Base-by-base conservation (phyloP, 2,888 invertebrate genomes). In the Tricholauxania praeusta region DNA sequence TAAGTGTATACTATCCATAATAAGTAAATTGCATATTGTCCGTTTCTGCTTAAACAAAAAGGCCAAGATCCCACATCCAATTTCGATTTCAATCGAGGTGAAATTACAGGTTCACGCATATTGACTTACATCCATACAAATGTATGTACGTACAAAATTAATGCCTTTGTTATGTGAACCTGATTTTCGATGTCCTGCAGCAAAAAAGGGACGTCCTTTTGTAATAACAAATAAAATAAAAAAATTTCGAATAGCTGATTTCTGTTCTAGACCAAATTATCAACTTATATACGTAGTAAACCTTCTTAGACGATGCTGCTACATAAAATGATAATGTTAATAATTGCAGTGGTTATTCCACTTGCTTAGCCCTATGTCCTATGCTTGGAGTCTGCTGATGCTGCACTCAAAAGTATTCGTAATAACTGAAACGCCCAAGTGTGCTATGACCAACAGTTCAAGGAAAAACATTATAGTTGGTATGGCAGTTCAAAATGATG, bases 61-160 rank as follows among this genome's bases (percentile, higher is more conserved):
- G 10, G 62, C 48, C 17, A 17, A 49, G 28, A 28, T 28, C 4
- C 0, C 4, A 28, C 28, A 4, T 28, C 28, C 17, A 51, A 64
- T 51, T 64, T 64, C 52, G 64, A 64, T 64, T 64, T 64, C n/a
- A 19, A 64, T 64, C 64, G 64, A n/a, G 14, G 52, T 15, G 12
- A 64, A 64, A 52, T 64, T 48, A 22, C 28, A 51, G 64, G 64
- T 51, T 51, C n/a, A 22, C 14, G 49, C 49, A 49, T 12, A 49
- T 51, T 28, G 28, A 51, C 48, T 28, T 19, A 64, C 47, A 22
- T 14, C 4, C 47, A 48, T 2, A n/a, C n/a, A n/a, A n/a, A n/a
- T n/a, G n/a, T n/a, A 62, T 10, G 17, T 15, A 48, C 48, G 6
- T 15, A 51, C 10, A 22, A 32, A 60, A 57, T 15, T 57, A 14